Evolutionary conservation across 2,797 vertebrate species (phyloP), one percentile per base, ranked within the genome.

Genomic region (Miichthys miiuy): DNA sequence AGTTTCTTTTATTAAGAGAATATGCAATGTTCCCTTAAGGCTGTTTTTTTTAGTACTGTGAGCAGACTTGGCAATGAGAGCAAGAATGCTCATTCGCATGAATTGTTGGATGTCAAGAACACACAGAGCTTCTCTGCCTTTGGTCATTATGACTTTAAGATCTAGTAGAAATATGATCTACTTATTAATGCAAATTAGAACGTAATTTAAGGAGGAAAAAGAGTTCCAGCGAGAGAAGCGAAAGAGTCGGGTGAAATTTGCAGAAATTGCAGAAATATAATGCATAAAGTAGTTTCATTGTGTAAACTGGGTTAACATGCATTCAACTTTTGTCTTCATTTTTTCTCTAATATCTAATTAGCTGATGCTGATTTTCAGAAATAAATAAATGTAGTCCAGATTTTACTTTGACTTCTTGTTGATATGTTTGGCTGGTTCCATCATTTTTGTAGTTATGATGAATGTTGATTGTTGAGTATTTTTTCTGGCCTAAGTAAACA

Each of bases 41-140:
- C 56, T 21, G 47, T 68, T 87, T 56, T 80, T 50, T 46, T 44
- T 25, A 48, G 17, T 80, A 14, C 38, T 68, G 2, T 81, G 23
- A 75, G 38, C 51, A 70, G 30, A 70, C 54, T 79, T 75, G 50
- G 44, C 25, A 77, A 46, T 4, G 21, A 75, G 25, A 66, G 54
- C 42, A 79, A 54, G 67, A 85, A 77, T 56, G 18, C 62, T 69
- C 18, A 14, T 47, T 65, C 23, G 27, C 11, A 41, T 47, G 2
- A 25, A 25, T 74, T 55, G 14, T 74, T 65, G n/a, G 34, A 68
- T 23, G 57, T 70, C 50, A 72, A 27, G 67, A 72, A 56, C 46
- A 57, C 23, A 7, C 7, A 65, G 41, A 70, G 20, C 11, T 8
- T 16, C 20, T 46, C 21, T 23, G 54, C 34, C 34, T 38, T 38